Percentiles rank a stretch among this genome's conserved stretches.
Evolutionary conservation across 1,140 invertebrate genomes (phyloP).

Genomic region (Drosophila pallidifrons): DNA sequence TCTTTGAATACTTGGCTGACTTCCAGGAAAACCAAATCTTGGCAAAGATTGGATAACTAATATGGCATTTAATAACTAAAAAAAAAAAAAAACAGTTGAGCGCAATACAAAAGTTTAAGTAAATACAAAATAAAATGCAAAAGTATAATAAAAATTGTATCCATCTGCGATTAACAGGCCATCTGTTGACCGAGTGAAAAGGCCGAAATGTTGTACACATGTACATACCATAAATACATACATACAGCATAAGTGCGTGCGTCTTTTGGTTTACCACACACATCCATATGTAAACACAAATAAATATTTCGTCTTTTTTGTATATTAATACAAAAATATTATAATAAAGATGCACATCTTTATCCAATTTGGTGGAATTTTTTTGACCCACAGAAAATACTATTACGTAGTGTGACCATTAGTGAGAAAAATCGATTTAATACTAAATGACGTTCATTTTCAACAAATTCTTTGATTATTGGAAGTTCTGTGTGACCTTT

Average conservation of each 20-base stretch:
- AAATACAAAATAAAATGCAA: background rate
- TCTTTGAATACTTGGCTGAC: background rate
- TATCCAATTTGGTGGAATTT: no score
- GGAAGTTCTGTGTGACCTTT: no score
- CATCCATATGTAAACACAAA: no score
- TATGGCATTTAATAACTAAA: background rate
- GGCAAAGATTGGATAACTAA: background rate
- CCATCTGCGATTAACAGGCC: background rate
- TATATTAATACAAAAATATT: no score
- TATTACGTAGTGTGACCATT: no score
- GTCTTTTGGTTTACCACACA: no score
- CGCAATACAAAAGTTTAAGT: background rate
- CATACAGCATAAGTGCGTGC: background rate
- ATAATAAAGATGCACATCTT: no score
- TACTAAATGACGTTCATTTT: no score
- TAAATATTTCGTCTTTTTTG: no score
- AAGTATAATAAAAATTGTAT: background rate
- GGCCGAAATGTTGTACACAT: background rate
- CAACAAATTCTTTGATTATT: no score
- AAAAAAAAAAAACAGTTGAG: background rate
- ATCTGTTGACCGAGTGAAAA: slow-evolving; percentile 2
- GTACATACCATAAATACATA: slow-evolving; percentile 1
- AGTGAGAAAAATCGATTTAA: no score
- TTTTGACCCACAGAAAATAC: no score
- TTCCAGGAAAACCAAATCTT: background rate